Evolutionary conservation across 2,113 vertebrate species (phyloP).

Genomic region (Terrapene triunguis): DNA sequence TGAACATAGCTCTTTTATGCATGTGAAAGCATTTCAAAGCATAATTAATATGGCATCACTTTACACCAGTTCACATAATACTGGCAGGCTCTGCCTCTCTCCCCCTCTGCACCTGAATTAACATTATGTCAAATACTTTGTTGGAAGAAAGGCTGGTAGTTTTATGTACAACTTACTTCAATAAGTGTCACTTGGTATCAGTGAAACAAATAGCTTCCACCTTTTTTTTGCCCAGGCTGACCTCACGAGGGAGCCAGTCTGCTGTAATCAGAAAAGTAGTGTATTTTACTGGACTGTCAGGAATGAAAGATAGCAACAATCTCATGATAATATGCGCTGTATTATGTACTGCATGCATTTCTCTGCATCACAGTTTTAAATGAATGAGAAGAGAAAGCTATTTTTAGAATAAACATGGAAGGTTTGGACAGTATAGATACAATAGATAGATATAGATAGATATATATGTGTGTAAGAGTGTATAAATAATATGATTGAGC

Average conservation of each 20-base stretch:
- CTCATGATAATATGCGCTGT: constrained; percentile 25
- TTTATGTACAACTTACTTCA: not conserved
- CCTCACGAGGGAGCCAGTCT: not conserved
- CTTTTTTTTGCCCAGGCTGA: not conserved
- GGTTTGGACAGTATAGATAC: not conserved
- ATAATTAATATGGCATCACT: not conserved
- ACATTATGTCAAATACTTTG: not conserved
- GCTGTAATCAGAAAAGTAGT: not conserved
- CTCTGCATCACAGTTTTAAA: constrained; percentile 52
- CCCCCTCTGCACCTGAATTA: not conserved
- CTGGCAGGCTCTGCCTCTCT: not conserved
- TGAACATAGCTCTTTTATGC: not conserved
- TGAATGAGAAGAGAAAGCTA: constrained; percentile 47
- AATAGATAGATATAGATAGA: not conserved
- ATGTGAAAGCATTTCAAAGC: constrained; percentile 21
- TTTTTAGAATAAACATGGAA: not conserved
- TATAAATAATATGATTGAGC: not conserved
- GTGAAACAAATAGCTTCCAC: not conserved
- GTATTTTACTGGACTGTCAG: not conserved
- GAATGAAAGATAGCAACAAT: constrained; percentile 3
- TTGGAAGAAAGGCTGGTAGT: not conserved
- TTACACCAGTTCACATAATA: constrained; percentile 6
- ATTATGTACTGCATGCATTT: constrained; percentile 42
- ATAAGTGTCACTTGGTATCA: not conserved
- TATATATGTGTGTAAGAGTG: not conserved